Conservation (phyloP, 2,797 vertebrate species). For the Cuculus canorus region DNA sequence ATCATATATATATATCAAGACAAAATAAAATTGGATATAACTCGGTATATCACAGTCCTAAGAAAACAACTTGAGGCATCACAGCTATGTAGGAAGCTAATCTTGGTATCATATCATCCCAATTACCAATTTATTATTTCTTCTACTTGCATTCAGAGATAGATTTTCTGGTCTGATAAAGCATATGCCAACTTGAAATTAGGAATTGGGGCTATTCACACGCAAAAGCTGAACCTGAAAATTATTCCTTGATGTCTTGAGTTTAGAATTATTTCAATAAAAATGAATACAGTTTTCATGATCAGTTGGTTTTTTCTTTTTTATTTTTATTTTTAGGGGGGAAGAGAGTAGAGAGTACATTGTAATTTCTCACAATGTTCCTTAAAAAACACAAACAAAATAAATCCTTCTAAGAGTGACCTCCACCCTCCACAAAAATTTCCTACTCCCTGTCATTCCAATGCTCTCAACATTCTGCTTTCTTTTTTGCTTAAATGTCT, state of each 20-base stretch:
- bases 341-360: background rate
- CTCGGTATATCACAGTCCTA: background rate
- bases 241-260: background rate
- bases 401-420: background rate
- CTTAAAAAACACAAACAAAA: background rate
- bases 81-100: background rate
- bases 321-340: too few species aligned
- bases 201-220: background rate
- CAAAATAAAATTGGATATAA: constrained; percentile 3
- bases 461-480: background rate
- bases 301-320: background rate
- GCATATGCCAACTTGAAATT: background rate
- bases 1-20: background rate
- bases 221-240: background rate
- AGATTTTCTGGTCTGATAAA: constrained; percentile 14
- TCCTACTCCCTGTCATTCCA: background rate
- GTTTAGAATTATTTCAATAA: background rate
- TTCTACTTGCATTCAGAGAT: background rate
- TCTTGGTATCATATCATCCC: background rate
- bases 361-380: background rate
- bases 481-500: background rate
- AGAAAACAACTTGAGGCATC: background rate
- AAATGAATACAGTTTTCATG: background rate
- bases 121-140: constrained; percentile 36
- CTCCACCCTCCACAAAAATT: background rate